Percentiles rank a stretch among this genome's conserved stretches.
phyloP scores from a whole-genome alignment of 2,797 vertebrate genomes.

The Channallabes apus region DNA sequence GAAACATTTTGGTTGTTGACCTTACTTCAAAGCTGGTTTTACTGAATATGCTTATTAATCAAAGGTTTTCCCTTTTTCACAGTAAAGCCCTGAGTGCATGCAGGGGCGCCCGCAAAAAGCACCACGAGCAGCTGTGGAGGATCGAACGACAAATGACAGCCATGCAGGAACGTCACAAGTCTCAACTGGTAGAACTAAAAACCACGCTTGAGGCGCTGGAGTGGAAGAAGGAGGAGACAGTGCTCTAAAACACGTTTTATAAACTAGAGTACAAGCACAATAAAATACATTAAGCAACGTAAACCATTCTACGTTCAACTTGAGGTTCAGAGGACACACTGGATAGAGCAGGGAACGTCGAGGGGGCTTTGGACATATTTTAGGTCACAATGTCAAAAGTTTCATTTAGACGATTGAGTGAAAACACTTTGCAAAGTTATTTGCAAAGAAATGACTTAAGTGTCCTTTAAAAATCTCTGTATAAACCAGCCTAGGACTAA shows the following conservation, averaged over 20 bases:
- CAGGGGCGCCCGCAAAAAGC: slow-evolving; percentile 80
- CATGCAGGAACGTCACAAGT: slow-evolving; percentile 74
- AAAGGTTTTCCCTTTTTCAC: slow-evolving; percentile 42
- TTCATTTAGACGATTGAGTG: background rate
- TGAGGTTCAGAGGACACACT: background rate
- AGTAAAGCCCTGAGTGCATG: slow-evolving; percentile 82
- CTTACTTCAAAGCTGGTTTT: background rate
- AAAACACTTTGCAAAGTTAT: background rate
- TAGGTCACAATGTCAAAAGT: background rate
- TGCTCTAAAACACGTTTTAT: slow-evolving; percentile 63
- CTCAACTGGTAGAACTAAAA: slow-evolving; percentile 64
- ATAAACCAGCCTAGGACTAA: slow-evolving; percentile 9
- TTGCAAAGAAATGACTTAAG: slow-evolving; percentile 8
- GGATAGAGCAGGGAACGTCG: background rate
- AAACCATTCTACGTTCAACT: background rate
- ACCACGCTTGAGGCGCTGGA: slow-evolving; percentile 66
- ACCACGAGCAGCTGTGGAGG: slow-evolving; percentile 79
- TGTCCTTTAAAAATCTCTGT: background rate
- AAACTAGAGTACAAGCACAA: background rate
- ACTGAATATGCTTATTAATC: slow-evolving; percentile 5
- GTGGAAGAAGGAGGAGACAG: slow-evolving; percentile 73
- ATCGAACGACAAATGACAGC: slow-evolving; percentile 78
- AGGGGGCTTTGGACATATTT: background rate
- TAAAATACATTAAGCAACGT: background rate
- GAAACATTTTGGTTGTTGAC: background rate